These are phyloP conservation scores for Lithophane socia DNA, from an alignment of 2,888 invertebrate genomes.

Conservation along the genomic window DNA sequence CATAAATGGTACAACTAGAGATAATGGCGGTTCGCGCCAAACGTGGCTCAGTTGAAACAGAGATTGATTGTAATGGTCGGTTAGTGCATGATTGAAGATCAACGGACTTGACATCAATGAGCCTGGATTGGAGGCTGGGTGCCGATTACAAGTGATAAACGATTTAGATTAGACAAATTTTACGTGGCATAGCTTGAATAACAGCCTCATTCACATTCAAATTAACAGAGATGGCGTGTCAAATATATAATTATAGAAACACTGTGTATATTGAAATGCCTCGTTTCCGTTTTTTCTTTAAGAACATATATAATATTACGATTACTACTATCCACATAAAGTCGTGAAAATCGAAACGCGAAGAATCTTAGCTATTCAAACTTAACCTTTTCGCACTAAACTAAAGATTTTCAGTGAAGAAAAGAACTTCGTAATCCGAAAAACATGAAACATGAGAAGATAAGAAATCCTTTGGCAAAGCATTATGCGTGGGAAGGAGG, in stretches of 20 bases:
- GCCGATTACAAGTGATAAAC: conserved; percentile 54
- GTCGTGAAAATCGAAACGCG: no score
- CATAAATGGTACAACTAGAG: conserved; percentile 56
- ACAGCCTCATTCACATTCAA: conserved; percentile 22
- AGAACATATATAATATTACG: no score
- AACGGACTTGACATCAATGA: conserved; percentile 67
- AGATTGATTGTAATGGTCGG: conserved; percentile 72
- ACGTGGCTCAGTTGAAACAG: conserved; percentile 65
- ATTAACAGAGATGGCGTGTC: conserved; percentile 41
- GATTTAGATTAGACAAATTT: conserved; percentile 54
- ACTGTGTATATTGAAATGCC: neutral
- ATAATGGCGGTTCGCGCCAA: conserved; percentile 70
- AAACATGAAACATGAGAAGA: neutral
- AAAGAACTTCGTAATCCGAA: neutral
- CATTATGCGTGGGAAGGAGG: neutral
- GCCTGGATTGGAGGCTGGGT: conserved; percentile 47
- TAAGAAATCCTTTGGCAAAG: neutral
- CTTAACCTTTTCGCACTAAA: no score
- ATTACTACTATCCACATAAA: no score
- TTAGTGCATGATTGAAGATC: conserved; percentile 62
- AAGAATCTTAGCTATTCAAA: no score
- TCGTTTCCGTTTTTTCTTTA: no score
- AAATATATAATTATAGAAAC: conserved; percentile 33
- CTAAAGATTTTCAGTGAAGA: neutral
- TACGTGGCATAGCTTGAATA: conserved; percentile 15